These are phyloP conservation scores for Bathynomus jamesi DNA, from an alignment of 1,140 invertebrate genomes.

Conservation along the genomic window DNA sequence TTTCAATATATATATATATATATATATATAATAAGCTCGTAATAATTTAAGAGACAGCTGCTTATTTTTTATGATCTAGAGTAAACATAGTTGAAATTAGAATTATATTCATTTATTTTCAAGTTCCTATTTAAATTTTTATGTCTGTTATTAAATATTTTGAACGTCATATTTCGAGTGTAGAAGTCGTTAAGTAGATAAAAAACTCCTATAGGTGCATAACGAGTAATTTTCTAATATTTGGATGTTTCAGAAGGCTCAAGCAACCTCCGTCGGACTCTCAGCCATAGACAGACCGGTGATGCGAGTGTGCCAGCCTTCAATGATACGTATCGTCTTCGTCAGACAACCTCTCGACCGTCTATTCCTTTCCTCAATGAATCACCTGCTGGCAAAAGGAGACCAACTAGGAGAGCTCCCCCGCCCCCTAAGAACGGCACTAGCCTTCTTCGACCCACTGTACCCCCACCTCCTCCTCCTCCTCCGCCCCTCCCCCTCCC, in stretches of 20 bases:
- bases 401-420: conserved; percentile 28
- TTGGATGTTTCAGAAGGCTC: not conserved
- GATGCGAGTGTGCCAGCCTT: not conserved
- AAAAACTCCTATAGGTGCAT: too few species aligned
- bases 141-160: too few species aligned
- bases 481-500: conserved; percentile 22
- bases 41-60: not conserved
- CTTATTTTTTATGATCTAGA: too few species aligned
- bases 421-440: conserved; percentile 23
- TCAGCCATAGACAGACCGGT: not conserved
- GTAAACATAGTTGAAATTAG: too few species aligned
- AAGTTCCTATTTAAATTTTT: too few species aligned
- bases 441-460: conserved; percentile 29
- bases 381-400: conserved; percentile 2
- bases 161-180: too few species aligned
- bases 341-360: conserved; percentile 1
- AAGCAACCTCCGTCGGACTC: not conserved
- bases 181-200: too few species aligned
- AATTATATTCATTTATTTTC: too few species aligned
- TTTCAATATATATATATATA: too few species aligned
- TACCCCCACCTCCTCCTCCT: conserved; percentile 32
- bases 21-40: too few species aligned
- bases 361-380: not conserved
- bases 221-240: too few species aligned
- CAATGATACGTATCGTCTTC: not conserved